Evolutionary conservation across 2,113 vertebrate species (phyloP).

Genomic region (Hylia prasina): DNA sequence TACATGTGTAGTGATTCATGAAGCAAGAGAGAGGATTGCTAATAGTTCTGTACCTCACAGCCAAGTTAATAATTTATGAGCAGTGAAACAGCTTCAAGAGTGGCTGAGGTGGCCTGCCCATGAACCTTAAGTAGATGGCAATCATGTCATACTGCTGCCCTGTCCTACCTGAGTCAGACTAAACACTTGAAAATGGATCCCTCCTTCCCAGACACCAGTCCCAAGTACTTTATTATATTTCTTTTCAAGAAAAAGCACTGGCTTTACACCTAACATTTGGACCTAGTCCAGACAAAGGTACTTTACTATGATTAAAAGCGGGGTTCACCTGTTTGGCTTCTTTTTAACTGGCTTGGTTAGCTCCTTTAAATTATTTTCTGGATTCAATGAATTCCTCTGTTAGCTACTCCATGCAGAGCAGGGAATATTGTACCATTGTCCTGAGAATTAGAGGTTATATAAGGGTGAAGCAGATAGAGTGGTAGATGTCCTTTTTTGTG

Average conservation of each 20-base stretch:
- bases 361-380: neutral
- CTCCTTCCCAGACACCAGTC: neutral
- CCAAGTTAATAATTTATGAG: conserved; percentile 25
- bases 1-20: neutral
- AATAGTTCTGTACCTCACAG: neutral
- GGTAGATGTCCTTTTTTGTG: neutral
- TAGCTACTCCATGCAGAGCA: neutral
- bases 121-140: neutral
- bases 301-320: neutral
- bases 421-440: neutral
- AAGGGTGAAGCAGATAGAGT: neutral
- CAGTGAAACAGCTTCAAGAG: neutral
- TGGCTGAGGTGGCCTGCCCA: neutral
- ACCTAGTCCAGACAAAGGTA: neutral
- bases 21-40: neutral
- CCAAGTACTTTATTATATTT: neutral
- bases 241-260: neutral
- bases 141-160: neutral
- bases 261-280: neutral
- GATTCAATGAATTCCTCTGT: neutral
- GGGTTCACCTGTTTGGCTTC: neutral
- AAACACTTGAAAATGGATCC: neutral
- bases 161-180: neutral
- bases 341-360: neutral
- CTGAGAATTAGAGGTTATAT: neutral